A percentile compares a stretch with the other conserved stretches of the same genome.
Conservation (phyloP, 2,797 vertebrate species). For the Urosaurus nigricauda region DNA sequence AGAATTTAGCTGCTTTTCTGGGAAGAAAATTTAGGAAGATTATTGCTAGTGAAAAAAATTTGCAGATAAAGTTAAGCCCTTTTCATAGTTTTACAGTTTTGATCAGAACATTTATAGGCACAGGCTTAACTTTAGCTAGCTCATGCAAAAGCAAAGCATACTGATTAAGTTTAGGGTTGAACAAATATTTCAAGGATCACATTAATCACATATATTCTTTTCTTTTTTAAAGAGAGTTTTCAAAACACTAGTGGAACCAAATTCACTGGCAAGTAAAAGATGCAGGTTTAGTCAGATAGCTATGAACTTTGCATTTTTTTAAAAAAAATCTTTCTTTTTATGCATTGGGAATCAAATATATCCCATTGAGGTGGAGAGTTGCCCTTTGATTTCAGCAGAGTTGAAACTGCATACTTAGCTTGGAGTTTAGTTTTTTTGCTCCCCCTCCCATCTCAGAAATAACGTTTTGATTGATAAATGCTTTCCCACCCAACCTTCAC, state of each 20-base stretch:
- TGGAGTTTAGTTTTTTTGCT: slow-evolving; percentile 75
- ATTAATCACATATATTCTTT: background rate
- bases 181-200: background rate
- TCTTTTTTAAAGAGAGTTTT: background rate
- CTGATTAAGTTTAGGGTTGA: background rate
- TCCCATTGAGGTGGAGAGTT: background rate
- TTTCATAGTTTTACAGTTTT: background rate
- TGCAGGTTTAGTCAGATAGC: slow-evolving; percentile 66
- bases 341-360: background rate
- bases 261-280: slow-evolving; percentile 33
- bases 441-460: slow-evolving; percentile 84
- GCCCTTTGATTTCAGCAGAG: slow-evolving; percentile 69
- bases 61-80: background rate
- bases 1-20: background rate
- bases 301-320: slow-evolving; percentile 81
- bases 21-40: background rate
- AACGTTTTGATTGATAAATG: slow-evolving; percentile 90
- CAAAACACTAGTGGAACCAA: background rate
- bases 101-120: background rate
- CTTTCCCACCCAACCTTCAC: slow-evolving; percentile 77
- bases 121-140: background rate
- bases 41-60: background rate
- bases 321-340: slow-evolving; percentile 74
- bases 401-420: slow-evolving; percentile 74
- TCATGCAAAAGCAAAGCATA: background rate